Base-by-base conservation (phyloP, 2,888 invertebrate species). In the Drosophila koepferae region DNA sequence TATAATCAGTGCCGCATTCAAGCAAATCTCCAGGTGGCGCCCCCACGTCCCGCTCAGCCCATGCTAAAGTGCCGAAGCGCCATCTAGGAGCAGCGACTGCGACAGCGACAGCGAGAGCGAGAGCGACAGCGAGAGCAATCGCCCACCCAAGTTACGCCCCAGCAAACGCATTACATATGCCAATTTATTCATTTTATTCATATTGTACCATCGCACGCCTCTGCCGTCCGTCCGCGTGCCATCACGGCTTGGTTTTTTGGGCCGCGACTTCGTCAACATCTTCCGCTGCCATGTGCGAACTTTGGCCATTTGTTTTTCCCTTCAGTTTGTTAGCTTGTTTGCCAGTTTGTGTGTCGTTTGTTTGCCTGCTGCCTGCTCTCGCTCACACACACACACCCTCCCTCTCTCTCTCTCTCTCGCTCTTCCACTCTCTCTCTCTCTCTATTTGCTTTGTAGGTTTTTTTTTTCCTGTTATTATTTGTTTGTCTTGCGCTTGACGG, bases 131-230 rank as follows among this genome's bases (percentile, higher is more conserved):
- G 6, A 5, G 5, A 28, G 28, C 28, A 23, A 23, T 4, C 23
- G 23, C 44, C 44, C 44, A 20, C 23, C 31, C 43, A 28, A 58
- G 23, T 48, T 20, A 58, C 66, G 31, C 67, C 54, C 49, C 51
- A 63, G 67, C 84, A 80, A 89, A 87, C 85, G 80, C 86, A 86
- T 86, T 86, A 80, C 88, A 89, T 86, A 89, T 89, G 85, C 89
- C 85, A 85, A 85, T 85, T 85, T 85, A 85, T 85, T 85, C 89
- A 85, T 85, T 85, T 87, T 85, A 85, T 85, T 85, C 85, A 87
- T 85, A 89, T 89, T 89, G 82, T 77, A 65, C 59, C 78, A 68
- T 76, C 77, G 63, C 66, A 38, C 20, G 31, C 46, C 43, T 34
- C 18, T 38, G 10, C 3, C 40, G 7, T 44, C n/a, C n/a, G 20